Percentiles rank a stretch among this genome's conserved stretches.
phyloP scores from a whole-genome alignment of 2,797 vertebrate genomes.

The Monodelphis domestica region DNA sequence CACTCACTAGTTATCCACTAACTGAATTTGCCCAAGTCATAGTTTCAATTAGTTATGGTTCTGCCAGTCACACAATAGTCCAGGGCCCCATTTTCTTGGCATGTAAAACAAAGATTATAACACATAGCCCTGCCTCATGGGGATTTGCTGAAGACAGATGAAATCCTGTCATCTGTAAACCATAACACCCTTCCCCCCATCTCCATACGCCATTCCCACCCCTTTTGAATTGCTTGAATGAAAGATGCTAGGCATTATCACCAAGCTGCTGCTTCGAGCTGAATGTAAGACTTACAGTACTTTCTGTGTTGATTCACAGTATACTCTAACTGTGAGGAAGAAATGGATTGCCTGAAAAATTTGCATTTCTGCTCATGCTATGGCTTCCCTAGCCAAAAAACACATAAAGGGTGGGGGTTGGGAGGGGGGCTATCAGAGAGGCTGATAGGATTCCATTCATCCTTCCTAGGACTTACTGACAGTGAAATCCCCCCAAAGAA shows the following conservation, averaged over 20 bases:
- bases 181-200: conserved; percentile 15
- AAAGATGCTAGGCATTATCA: conserved; percentile 68
- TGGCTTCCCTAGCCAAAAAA: conserved; percentile 69
- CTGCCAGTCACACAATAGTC: background rate
- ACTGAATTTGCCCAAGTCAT: background rate
- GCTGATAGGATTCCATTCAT: conserved; percentile 72
- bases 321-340: conserved; percentile 35
- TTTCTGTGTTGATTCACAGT: conserved; percentile 73
- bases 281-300: conserved; percentile 66
- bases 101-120: conserved; percentile 22
- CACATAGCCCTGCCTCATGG: conserved; percentile 28
- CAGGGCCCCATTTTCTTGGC: conserved; percentile 18
- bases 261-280: conserved; percentile 35
- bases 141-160: conserved; percentile 58
- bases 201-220: background rate
- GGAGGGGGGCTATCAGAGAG: conserved; percentile 57
- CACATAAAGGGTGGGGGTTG: conserved; percentile 45
- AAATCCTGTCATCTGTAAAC: conserved; percentile 63
- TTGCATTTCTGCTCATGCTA: conserved; percentile 67
- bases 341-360: conserved; percentile 60
- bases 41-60: background rate
- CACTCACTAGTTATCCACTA: background rate
- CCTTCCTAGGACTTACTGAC: conserved; percentile 50
- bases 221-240: conserved; percentile 47
- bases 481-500: conserved; percentile 61